Evolutionary conservation across 2,113 vertebrate species (phyloP), one percentile per base, ranked within the genome.

Genomic region (Callionymus lyra): DNA sequence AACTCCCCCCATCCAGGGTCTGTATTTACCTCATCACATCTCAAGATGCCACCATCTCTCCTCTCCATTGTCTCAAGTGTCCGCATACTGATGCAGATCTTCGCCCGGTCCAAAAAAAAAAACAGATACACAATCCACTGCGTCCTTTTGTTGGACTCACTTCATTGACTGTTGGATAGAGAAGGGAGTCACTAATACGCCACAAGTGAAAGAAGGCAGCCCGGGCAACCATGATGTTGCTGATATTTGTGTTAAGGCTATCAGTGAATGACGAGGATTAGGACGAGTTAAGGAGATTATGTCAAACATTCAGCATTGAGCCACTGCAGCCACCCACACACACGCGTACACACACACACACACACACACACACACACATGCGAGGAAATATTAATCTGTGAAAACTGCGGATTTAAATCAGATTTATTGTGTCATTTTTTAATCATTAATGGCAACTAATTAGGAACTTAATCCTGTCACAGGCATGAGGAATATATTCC

Each of bases 211-310:
- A 85, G 83, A 77, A 78, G 72, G 84, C 77, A 80, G 65, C 81
- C 81, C 59, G 49, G 81, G 82, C 80, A 85, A 82, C 84, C 81
- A 77, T 76, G 79, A 86, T 86, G 83, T 85, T 84, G 83, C 81
- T 84, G 80, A 85, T 85, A 82, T 86, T 84, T 86, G 85, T 80
- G 81, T 82, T 81, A 86, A 85, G 82, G 82, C 83, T 84, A 84
- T 85, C 81, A 76, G 74, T 86, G 83, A 86, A 85, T 86, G 83
- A 86, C 81, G 81, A 74, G 85, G 85, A 86, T 86, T 86, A 86
- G 79, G 76, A 81, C 72, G 78, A 84, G 85, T 86, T 85, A 85
- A 86, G 85, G 72, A 86, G 85, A 86, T 86, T 86, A 86, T 76
- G 81, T 81, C 70, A 74, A 81, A 82, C 82, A 80, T 77, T 83